Evolutionary conservation across 2,888 invertebrate genomes (phyloP).

Genomic region (Drosophila paranaensis): DNA sequence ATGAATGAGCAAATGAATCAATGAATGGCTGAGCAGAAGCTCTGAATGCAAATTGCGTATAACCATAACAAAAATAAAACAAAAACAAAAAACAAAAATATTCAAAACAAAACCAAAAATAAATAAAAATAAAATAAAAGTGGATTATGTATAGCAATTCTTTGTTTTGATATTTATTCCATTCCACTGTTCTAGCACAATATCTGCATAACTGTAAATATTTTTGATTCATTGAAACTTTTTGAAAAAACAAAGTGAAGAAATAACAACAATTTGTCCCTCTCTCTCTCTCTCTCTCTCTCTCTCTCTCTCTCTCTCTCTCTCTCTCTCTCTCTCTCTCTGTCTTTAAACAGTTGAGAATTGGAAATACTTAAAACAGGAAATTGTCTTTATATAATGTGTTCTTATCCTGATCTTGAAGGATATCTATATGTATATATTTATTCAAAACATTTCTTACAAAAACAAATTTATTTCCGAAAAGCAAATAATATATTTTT

Average conservation of each 20-base stretch:
- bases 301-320: no score
- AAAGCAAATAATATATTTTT: not conserved
- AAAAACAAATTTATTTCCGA: no score
- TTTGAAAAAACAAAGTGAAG: no score
- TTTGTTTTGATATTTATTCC: slow-evolving; percentile 12
- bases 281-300: no score
- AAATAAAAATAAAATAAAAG: not conserved
- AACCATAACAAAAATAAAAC: slow-evolving; percentile 4
- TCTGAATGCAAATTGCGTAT: slow-evolving; percentile 36
- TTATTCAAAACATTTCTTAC: no score
- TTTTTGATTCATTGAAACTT: not conserved
- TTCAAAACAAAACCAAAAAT: not conserved
- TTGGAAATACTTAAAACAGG: not conserved
- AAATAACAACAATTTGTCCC: no score
- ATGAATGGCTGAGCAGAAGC: slow-evolving; percentile 56
- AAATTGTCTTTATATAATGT: not conserved
- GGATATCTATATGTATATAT: no score
- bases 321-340: no score
- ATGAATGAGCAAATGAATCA: slow-evolving; percentile 73
- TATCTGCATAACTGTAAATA: slow-evolving; percentile 23
- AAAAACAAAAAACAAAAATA: not conserved
- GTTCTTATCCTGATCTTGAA: no score
- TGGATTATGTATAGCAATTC: slow-evolving; percentile 25
- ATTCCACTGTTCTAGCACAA: slow-evolving; percentile 3
- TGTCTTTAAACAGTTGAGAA: not conserved